phyloP scores from a whole-genome alignment of 1,140 invertebrate genomes.

The Pogonognathellus flavescens region DNA sequence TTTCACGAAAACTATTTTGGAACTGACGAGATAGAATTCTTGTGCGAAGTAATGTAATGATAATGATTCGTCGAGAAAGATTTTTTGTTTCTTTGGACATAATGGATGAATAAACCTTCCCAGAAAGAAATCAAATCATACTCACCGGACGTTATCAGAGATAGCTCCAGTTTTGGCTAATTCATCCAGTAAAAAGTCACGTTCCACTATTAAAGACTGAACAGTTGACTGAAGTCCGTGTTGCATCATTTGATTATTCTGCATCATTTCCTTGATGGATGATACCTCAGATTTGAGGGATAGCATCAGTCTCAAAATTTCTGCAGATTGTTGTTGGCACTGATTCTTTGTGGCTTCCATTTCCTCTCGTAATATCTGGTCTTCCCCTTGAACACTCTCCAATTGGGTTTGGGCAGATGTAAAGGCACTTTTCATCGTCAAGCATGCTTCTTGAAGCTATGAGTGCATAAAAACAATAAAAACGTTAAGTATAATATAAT shows the following conservation, averaged over 20 bases:
- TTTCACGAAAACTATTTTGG: background rate
- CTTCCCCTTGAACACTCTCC: conserved; percentile 65
- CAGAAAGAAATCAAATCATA: background rate
- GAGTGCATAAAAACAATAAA: conserved; percentile 1
- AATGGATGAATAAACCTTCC: background rate
- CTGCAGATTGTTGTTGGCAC: conserved; percentile 67
- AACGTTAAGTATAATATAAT: background rate
- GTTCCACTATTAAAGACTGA: conserved; percentile 66
- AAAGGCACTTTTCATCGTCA: conserved; percentile 68
- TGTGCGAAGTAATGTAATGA: background rate
- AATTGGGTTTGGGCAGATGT: conserved; percentile 67
- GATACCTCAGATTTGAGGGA: conserved; percentile 66
- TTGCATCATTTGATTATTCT: conserved; percentile 66
- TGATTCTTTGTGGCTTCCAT: conserved; percentile 62
- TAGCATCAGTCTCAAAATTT: conserved; percentile 67
- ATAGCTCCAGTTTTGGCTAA: conserved; percentile 68
- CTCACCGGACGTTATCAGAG: conserved; percentile 67
- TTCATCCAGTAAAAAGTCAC: conserved; percentile 68
- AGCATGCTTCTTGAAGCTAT: conserved; percentile 68
- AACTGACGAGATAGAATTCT: background rate
- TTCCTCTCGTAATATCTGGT: conserved; percentile 57
- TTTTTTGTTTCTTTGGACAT: background rate
- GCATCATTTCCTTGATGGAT: conserved; percentile 59
- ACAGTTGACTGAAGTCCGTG: conserved; percentile 67
- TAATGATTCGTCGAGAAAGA: background rate